Conservation (phyloP, 1,140 invertebrate genomes). For the Acromyrmex echinatior region DNA sequence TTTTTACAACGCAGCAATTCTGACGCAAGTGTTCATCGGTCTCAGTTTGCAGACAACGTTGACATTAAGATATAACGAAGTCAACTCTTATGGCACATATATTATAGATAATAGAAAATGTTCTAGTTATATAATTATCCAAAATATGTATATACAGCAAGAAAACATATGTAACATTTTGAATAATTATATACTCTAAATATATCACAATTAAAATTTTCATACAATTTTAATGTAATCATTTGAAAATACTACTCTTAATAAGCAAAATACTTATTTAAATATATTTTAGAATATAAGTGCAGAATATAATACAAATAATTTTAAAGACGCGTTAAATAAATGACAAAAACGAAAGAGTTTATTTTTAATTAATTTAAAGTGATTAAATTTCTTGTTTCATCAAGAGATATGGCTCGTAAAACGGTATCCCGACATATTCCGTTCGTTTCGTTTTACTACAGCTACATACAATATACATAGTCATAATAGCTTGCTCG, state of each 20-base stretch:
- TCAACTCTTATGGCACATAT: background rate
- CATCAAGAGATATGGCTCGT: background rate
- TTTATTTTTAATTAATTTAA: background rate
- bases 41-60: background rate
- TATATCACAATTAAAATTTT: background rate
- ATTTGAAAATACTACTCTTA: background rate
- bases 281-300: background rate
- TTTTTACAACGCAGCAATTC: constrained; percentile 51
- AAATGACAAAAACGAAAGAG: background rate
- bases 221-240: background rate
- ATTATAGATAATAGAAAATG: background rate
- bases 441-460: constrained; percentile 46
- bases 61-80: constrained; percentile 32
- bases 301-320: background rate
- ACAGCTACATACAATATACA: background rate
- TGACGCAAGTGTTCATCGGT: constrained; percentile 28
- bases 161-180: background rate
- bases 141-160: background rate
- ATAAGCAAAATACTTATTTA: constrained; percentile 1
- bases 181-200: background rate
- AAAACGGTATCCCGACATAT: constrained; percentile 36
- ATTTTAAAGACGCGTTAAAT: background rate
- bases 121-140: background rate
- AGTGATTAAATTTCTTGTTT: background rate
- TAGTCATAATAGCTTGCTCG: constrained; percentile 47